Conservation (phyloP, 2,797 vertebrate species). For the Peromyscus eremicus region DNA sequence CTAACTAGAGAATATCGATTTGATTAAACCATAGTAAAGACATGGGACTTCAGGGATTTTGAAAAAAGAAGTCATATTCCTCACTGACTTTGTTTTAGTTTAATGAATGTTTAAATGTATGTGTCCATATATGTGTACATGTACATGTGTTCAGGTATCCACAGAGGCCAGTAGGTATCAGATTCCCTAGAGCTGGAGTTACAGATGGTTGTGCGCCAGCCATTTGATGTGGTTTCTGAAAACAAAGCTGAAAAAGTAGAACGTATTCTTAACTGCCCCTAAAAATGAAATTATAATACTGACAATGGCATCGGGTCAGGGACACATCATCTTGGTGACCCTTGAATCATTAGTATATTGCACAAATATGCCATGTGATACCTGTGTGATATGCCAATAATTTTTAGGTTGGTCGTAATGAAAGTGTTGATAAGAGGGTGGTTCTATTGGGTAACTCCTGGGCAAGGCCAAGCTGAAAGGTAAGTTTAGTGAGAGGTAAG, state of each 20-base stretch:
- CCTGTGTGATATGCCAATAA: neutral
- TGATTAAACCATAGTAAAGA: neutral
- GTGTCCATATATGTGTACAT: neutral
- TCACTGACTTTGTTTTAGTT: no score
- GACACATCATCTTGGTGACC: neutral
- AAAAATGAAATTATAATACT: neutral
- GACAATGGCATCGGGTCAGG: rapidly evolving
- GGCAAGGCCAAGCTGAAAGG: neutral
- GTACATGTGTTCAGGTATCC: neutral
- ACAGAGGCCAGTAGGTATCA: neutral
- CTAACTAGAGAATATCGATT: neutral
- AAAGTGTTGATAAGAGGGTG: neutral
- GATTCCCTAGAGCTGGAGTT: neutral
- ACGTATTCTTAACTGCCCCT: neutral
- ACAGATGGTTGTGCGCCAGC: neutral
- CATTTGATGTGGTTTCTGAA: neutral
- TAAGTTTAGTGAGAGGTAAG: neutral
- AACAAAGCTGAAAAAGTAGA: neutral
- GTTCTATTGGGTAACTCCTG: neutral
- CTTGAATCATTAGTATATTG: neutral
- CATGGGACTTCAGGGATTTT: neutral
- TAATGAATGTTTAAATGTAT: neutral
- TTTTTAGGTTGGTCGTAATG: neutral
- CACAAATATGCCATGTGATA: neutral
- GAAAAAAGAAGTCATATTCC: neutral